A percentile compares a stretch with the other conserved stretches of the same genome.
Evolutionary conservation across 2,888 invertebrate genomes (phyloP).

Genomic region (Agonopterix subpropinquella): DNA sequence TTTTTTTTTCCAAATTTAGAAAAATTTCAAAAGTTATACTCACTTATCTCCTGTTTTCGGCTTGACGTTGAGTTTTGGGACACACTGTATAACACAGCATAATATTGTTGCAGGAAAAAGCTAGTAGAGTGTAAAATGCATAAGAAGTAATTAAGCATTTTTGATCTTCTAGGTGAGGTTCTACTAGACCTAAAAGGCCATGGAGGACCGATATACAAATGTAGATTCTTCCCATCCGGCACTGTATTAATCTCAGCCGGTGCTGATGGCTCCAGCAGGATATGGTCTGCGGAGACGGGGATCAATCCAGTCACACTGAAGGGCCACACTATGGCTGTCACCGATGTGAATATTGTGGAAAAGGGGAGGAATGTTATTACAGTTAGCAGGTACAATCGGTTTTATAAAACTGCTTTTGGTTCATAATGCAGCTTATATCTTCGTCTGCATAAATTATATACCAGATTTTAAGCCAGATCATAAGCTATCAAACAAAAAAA

Average conservation of each 20-base stretch:
- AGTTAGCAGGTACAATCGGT: conserved; percentile 72
- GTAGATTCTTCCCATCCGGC: conserved; percentile 83
- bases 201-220: conserved; percentile 79
- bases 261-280: conserved; percentile 79
- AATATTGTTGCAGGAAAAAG: too few relatives aligned
- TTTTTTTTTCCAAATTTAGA: too few relatives aligned
- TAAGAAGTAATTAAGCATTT: background rate
- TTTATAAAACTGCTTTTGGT: background rate
- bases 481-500: too few relatives aligned
- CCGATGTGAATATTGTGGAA: conserved; percentile 78
- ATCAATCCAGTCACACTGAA: conserved; percentile 78
- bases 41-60: too few relatives aligned
- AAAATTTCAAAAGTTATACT: too few relatives aligned
- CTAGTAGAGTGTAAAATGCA: too few relatives aligned
- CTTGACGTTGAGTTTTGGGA: too few relatives aligned
- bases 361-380: conserved; percentile 82
- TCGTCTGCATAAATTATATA: too few relatives aligned
- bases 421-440: background rate
- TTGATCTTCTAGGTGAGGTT: conserved; percentile 45
- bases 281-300: conserved; percentile 83
- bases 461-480: too few relatives aligned
- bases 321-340: conserved; percentile 80
- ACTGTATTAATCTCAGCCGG: conserved; percentile 80
- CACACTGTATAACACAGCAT: too few relatives aligned
- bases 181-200: conserved; percentile 77